Base-by-base conservation (phyloP, 2,888 invertebrate genomes). In the Sicus ferrugineus region DNA sequence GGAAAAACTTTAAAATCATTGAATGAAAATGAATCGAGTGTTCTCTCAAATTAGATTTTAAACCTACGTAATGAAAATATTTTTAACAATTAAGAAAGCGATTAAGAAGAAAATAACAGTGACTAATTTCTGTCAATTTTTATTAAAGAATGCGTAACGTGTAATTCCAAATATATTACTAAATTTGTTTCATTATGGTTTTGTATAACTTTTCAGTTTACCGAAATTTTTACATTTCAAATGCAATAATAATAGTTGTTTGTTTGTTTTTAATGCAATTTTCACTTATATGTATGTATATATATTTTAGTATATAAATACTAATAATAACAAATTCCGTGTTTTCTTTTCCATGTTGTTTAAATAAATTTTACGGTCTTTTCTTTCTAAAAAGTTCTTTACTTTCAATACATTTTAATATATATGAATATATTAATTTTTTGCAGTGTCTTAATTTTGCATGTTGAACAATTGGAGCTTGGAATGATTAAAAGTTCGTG, bases 231-330 rank as follows among this genome's bases (percentile, higher is more conserved):
- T 82, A 81, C 77, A 82, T 79, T 75, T 78, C 77, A 79, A 75
- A 75, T 66, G 66, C 68, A 69, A 67, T 75, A 75, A 70, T 73
- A 62, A 46, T 68, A 50, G 63, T 58, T 11, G 65, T 73, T 42
- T 69, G 21, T 63, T 34, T 62, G 6, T 70, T 54, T 58, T 61
- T 16, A 26, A 50, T 72, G 68, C 23, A 67, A 69, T 67, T 67
- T 71, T 71, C 78, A 77, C 77, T 77, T 77, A 78, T 81, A 76
- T 80, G 80, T 76, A 80, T 79, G 79, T 81, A 78, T 79, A 72
- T 73, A 4, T 50, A n/a, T 65, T 19, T 65, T 52, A 56, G 28
- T 56, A 31, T 67, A 67, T 67, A 67, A 67, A 67, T 67, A 67
- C 73, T 74, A 72, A 79, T 81, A 81, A 80, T 81, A 81, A 81